phyloP scores from a whole-genome alignment of 2,113 vertebrate genomes.

The Alligator sinensis region DNA sequence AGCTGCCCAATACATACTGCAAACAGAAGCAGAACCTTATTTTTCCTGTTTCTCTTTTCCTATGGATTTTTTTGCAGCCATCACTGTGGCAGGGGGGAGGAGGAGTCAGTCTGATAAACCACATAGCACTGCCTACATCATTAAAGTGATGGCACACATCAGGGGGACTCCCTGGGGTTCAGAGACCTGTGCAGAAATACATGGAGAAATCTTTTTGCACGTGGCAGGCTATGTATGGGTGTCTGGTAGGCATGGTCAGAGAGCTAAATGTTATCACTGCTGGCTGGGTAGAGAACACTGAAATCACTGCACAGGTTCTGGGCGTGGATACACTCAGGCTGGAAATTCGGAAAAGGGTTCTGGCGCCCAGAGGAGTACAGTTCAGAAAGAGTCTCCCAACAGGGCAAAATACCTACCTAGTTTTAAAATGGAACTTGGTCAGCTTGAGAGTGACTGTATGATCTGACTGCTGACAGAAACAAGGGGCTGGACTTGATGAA shows the following conservation, averaged over 20 bases:
- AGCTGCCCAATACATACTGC: accelerated
- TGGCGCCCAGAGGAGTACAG: background rate
- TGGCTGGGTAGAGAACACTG: accelerated
- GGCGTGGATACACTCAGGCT: background rate
- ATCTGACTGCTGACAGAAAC: background rate
- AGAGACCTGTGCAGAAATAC: background rate
- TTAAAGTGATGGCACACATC: background rate
- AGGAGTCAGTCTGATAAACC: background rate
- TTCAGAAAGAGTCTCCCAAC: too few relatives aligned
- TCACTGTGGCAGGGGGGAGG: background rate
- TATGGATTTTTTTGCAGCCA: background rate
- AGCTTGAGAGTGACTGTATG: background rate
- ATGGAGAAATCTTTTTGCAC: background rate
- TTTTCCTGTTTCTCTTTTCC: background rate
- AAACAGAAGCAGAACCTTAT: background rate
- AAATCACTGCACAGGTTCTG: background rate
- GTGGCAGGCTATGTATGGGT: background rate
- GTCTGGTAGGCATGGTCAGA: background rate
- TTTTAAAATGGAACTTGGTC: background rate
- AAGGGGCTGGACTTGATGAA: background rate
- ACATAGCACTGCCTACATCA: background rate
- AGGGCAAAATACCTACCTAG: background rate
- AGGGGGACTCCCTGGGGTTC: background rate
- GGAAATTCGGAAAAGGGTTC: background rate
- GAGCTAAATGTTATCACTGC: background rate